Evolutionary conservation across 2,113 vertebrate species (phyloP), one percentile per base, ranked within the genome.

Genomic region (Physeter macrocephalus): DNA sequence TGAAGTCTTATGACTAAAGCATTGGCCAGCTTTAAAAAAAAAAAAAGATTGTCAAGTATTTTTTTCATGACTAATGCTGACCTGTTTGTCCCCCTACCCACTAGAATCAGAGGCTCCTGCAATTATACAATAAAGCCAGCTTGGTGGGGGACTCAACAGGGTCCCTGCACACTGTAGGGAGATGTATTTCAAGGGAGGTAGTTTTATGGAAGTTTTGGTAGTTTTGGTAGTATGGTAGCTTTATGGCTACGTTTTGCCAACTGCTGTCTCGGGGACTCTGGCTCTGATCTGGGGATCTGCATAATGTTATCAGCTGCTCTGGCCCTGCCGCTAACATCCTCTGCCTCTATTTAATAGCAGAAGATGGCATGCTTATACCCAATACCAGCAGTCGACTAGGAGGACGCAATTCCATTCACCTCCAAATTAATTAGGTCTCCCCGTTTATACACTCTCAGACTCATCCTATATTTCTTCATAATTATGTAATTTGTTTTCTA

Each of bases 1-100:
- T 88, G 46, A 96, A 71, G 34, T 71, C 83, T 96, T 95, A 41
- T 86, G 39, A 95, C 81, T 87, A 91, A 95, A 92, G 36, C n/a
- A 71, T 67, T 94, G 85, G 23, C 62, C 62, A 94, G 39, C 8
- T 84, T n/a, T 59, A 78, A 82, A 85, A 82, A 66, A 91, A 59
- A 78, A 69, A 62, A 71, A 85, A 94, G 75, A 77, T 21, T 87
- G 64, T 87, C 62, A 78, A 78, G 71, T 81, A 43, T 77, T 88
- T 95, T 92, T 93, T 92, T 91, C 61, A 90, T 64, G 61, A 93
- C n/a, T 74, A 66, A 54, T 21, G 27, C 36, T 81, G 59, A 89
- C 89, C 36, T 93, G 52, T 94, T 34, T 80, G 71, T 93, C 78
- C 69, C 36, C 89, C 57, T 96, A 94, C 36, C 82, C 29, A 2